These are phyloP conservation scores for Hormaphis cornu DNA, from an alignment of 1,140 invertebrate genomes.

Conservation along the genomic window DNA sequence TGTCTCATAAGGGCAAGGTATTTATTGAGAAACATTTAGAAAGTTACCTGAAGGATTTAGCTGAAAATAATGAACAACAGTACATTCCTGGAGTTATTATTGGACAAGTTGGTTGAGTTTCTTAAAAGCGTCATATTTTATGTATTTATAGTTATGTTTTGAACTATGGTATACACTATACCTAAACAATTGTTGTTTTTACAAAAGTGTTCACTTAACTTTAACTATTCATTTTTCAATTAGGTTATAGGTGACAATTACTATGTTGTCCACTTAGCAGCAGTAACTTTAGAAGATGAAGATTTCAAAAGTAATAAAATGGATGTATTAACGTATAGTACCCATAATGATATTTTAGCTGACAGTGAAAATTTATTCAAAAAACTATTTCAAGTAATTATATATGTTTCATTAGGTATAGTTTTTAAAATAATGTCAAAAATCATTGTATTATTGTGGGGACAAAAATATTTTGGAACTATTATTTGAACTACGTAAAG, in stretches of 20 bases:
- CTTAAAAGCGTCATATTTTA: no score
- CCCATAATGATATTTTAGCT: not conserved
- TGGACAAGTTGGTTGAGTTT: constrained; percentile 5
- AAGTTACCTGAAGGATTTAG: not conserved
- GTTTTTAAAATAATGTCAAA: no score
- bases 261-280: constrained; percentile 11
- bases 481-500: no score
- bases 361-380: constrained; percentile 2
- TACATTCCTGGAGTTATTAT: constrained; percentile 22
- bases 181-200: no score
- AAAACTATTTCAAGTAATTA: constrained; percentile 7
- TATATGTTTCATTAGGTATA: no score
- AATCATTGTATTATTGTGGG: no score
- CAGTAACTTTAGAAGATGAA: not conserved
- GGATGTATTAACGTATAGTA: not conserved
- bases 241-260: constrained; percentile 8
- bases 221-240: not conserved
- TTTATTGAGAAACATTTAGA: constrained; percentile 21
- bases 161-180: no score
- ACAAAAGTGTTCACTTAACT: no score
- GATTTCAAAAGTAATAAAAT: not conserved
- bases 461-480: no score
- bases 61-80: not conserved
- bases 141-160: no score
- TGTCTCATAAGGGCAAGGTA: constrained; percentile 5